Evolutionary conservation across 1,140 invertebrate species (phyloP).

Genomic region (Drosophila yakuba): DNA sequence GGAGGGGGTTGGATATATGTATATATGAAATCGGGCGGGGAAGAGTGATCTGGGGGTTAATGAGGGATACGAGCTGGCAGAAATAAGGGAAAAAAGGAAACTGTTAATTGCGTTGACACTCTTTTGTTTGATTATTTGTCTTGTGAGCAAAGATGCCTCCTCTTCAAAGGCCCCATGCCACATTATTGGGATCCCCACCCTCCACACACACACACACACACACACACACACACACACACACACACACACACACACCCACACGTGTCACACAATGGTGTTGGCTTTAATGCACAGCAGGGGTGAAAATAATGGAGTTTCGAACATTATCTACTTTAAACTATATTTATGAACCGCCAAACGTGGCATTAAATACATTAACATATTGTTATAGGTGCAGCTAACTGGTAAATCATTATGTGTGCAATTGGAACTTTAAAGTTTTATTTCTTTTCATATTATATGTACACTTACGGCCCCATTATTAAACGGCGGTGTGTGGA

Average conservation of each 20-base stretch:
- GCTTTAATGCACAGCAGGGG: not conserved
- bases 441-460: not conserved
- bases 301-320: not conserved
- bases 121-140: constrained; percentile 45
- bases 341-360: no score
- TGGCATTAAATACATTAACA: no score
- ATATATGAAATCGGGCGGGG: not conserved
- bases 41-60: not conserved
- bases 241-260: not conserved
- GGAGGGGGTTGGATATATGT: not conserved
- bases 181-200: not conserved
- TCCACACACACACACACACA: not conserved
- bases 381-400: no score
- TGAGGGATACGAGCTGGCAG: not conserved
- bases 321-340: not conserved
- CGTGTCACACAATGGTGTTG: constrained; percentile 23
- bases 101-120: constrained; percentile 67
- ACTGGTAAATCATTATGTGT: no score
- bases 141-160: constrained; percentile 1
- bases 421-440: no score
- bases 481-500: not conserved
- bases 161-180: constrained; percentile 16
- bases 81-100: constrained; percentile 12
- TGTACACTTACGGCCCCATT: not conserved
- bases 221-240: not conserved